Base-by-base conservation (phyloP, 2,888 invertebrate species). In the Autographa pulchrina region DNA sequence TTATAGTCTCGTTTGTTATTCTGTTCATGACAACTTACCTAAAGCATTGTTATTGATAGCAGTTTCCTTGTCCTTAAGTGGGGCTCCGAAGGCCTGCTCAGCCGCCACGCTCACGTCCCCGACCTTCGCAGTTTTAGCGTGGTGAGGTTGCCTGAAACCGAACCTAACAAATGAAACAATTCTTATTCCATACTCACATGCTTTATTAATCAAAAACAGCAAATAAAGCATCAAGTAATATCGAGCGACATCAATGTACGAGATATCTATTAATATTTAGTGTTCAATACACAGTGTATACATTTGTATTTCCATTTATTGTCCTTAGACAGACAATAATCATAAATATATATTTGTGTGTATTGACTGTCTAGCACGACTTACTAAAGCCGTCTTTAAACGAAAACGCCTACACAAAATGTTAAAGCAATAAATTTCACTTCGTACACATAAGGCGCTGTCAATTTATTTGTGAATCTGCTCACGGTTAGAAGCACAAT, bases 111-210 rank as follows among this genome's bases (percentile, higher is more conserved):
- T 96, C 81, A 97, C 93, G 91, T 98, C 97, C 56, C 96, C 96
- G 66, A 97, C 97, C 92, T 96, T 97, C 86, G 97, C 97, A 71
- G 97, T 96, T 89, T 97, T 96, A 82, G 96, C 96, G 77, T 96
- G 96, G 77, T 96, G 96, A 84, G 96, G 96, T 89, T 97, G 97
- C 86, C 98, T 96, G 95, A 97, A 98, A 84, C 98, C 98, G 92
- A 98, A 98, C 88, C 96, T 96, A 88, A 82, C 85, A 85, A 88
- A 88, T 88, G 84, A 86, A 78, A 85, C 69, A 82, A 79, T 66
- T 77, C 67, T 58, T 71, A 75, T 77, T 76, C 73, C 71, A 75
- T 78, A 79, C 18, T 68, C 71, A 84, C 78, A 72, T 43, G 62
- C 56, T 52, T 54, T 14, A 68, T 20, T 66, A 65, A 35, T 20